Evolutionary conservation across 1,140 invertebrate species (phyloP), one percentile per base, ranked within the genome.

Genomic region (Cotesia typhae): DNA sequence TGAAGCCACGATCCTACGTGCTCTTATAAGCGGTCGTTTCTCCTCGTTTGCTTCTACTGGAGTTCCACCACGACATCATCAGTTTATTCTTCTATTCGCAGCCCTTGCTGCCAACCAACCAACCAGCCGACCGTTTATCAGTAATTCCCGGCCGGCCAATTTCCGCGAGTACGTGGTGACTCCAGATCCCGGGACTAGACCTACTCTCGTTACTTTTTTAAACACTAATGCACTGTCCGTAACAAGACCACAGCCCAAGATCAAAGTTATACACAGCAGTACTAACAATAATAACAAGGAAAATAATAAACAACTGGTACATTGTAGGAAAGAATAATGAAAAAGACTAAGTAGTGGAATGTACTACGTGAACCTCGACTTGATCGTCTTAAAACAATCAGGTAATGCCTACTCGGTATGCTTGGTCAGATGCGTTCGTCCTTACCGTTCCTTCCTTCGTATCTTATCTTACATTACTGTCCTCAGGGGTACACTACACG

Each of bases 341-440:
- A 52, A 69, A 20, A 68, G 57, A 37, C 38, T 51, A 65, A 67
- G 36, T 66, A 41, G 64, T 47, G 37, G 38, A 41, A 63, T 14
- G 60, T 41, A 41, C 60, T 35, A 12, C 35, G 12, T 14, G 60
- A 14, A 41, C 60, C 35, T 36, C 35, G 12, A 10, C 35, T 36
- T 38, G 10, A 20, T 68, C 57, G 38, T 73, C 69, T 70, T 71
- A 74, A 83, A 82, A 86, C 84, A 85, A 85, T 86, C 84, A 84
- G 82, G 84, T 86, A 86, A 86, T 86, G 83, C 83, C 84, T 86
- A 80, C 77, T 85, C 85, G 80, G 85, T 85, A 86, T 86, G 84
- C 83, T 75, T 67, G 77, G 74, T 78, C 74, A 76, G 76, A 28
- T 64, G 72, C 71, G 76, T 52, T 76, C 52, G 70, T 73, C 70